phyloP scores from a whole-genome alignment of 2,797 vertebrate genomes.

The Phoeniculus purpureus region DNA sequence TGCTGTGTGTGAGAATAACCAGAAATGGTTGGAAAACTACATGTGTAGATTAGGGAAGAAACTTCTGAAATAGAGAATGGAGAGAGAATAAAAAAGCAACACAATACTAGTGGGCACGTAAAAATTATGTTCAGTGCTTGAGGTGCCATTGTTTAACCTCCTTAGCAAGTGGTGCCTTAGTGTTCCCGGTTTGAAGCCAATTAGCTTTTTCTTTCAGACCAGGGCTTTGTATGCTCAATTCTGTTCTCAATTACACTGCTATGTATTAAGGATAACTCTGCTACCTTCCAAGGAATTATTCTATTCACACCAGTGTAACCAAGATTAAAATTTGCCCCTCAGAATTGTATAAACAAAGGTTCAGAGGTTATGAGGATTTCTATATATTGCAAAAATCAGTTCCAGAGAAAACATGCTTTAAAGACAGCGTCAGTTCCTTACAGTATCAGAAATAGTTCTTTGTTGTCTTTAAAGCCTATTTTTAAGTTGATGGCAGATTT shows the following conservation, averaged over 20 bases:
- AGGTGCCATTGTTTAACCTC: conserved; percentile 15
- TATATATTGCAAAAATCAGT: neutral
- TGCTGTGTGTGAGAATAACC: neutral
- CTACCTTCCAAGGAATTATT: conserved; percentile 34
- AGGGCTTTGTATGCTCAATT: conserved; percentile 6
- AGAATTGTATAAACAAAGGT: neutral
- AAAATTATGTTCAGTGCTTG: conserved; percentile 23
- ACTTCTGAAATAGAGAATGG: neutral
- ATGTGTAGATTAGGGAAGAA: neutral
- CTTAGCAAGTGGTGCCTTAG: conserved; percentile 16
- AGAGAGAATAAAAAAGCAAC: neutral
- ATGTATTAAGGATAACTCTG: neutral
- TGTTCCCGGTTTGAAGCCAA: conserved; percentile 45
- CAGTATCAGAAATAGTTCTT: neutral
- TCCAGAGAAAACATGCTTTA: conserved; percentile 8
- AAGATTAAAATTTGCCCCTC: conserved; percentile 36
- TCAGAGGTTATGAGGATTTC: neutral
- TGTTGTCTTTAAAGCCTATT: conserved; percentile 35
- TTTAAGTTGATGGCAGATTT: conserved; percentile 53
- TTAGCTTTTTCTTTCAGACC: conserved; percentile 16
- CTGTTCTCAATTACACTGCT: neutral
- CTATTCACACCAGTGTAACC: neutral
- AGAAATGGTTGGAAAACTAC: neutral
- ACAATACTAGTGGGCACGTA: neutral
- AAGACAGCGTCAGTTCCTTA: neutral